These are phyloP conservation scores for Drosophila paranaensis DNA, from an alignment of 2,888 invertebrate genomes.

Conservation along the genomic window DNA sequence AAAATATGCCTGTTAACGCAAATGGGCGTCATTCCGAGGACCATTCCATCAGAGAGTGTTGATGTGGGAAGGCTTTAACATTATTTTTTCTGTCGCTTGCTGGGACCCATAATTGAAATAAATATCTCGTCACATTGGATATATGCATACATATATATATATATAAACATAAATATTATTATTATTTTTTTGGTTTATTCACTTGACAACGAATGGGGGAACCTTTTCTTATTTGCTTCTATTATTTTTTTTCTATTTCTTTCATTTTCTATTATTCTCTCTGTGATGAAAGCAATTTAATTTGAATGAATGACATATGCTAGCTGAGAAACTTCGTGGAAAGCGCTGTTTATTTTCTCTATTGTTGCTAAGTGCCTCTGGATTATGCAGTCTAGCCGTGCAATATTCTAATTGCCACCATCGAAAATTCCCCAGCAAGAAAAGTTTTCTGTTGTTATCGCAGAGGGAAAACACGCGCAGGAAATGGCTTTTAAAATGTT, in stretches of 20 bases:
- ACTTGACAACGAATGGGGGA: constrained; percentile 20
- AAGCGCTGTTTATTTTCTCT: constrained; percentile 2
- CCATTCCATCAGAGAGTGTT: constrained; percentile 24
- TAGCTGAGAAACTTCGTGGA: constrained; percentile 9
- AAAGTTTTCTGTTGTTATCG: background rate
- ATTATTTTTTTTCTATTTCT: background rate
- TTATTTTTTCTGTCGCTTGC: constrained; percentile 22
- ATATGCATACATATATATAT: background rate
- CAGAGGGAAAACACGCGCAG: background rate
- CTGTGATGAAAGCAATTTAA: constrained; percentile 11
- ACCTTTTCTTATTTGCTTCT: constrained; percentile 3
- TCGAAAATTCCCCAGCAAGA: background rate
- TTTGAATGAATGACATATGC: constrained; percentile 20
- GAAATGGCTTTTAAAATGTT: background rate
- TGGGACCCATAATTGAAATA: constrained; percentile 62
- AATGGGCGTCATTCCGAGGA: constrained; percentile 39
- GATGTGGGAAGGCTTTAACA: constrained; percentile 34
- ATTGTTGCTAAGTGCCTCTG: constrained; percentile 21
- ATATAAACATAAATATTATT: background rate
- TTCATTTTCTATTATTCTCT: constrained; percentile 5
- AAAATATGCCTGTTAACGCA: constrained; percentile 42
- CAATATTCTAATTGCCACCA: constrained; percentile 17
- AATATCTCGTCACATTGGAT: constrained; percentile 38
- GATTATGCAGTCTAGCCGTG: background rate
- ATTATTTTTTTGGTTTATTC: constrained; percentile 28